These are phyloP conservation scores for Luperina testacea DNA, from an alignment of 2,888 invertebrate genomes.

Conservation along the genomic window DNA sequence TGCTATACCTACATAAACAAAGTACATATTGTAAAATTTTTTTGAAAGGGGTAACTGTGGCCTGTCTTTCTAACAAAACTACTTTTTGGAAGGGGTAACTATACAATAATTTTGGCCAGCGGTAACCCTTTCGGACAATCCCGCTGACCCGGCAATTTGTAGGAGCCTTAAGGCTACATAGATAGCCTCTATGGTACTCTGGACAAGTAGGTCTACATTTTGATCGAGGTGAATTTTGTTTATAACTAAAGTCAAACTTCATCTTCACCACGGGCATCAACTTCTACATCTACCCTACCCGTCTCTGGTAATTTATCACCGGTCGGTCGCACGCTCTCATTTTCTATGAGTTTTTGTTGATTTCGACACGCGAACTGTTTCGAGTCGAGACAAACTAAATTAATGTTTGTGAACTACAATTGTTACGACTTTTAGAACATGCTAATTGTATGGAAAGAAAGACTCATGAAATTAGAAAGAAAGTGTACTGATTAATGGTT, in stretches of 20 bases:
- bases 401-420: conserved; percentile 69
- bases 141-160: no score
- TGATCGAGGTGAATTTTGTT: no score
- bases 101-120: no score
- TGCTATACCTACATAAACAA: no score
- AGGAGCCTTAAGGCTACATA: no score
- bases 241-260: background rate
- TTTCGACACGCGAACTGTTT: conserved; percentile 71
- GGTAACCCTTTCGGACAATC: no score
- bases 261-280: background rate
- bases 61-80: no score
- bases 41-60: no score
- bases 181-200: no score
- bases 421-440: conserved; percentile 58
- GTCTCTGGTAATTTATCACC: conserved; percentile 62
- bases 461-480: conserved; percentile 49
- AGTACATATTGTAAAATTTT: no score
- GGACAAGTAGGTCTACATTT: no score
- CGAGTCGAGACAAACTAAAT: conserved; percentile 66
- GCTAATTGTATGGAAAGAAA: conserved; percentile 51
- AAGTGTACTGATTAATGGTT: conserved; percentile 38
- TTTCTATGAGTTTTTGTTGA: conserved; percentile 71
- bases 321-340: conserved; percentile 79
- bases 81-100: no score
- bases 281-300: conserved; percentile 22